Evolutionary conservation across 2,113 vertebrate species (phyloP), one percentile per base, ranked within the genome.

Genomic region (Vireo altiloquus): DNA sequence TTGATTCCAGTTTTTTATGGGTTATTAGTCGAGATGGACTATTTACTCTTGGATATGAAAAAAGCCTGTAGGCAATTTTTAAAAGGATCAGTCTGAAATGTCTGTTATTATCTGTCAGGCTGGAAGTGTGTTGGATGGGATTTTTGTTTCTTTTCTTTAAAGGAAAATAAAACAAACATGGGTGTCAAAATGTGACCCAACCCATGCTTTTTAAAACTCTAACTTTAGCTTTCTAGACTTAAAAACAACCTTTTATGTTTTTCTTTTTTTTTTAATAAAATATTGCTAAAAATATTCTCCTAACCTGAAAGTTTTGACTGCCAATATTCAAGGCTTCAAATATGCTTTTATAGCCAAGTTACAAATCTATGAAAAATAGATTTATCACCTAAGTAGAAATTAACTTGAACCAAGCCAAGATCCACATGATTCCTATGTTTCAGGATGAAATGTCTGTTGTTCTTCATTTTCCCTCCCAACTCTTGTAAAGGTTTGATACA

Each of bases 241-340:
- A 71, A 94, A 95, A 97, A 65, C 82, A 97, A 68, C 70, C 68
- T 82, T 80, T 69, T 78, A 80, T 91, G 72, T 22, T 86, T 92
- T 92, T 79, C 24, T 20, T 19, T 60, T 77, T 52, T 22, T 11
- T 15, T 2, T 82, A 42, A 87, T 79, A 47, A 80, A 86, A 54
- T 96, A 95, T 68, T 95, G 68, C 95, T 97, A 98, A 98, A 98
- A 96, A 96, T 96, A 96, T 71, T 95, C 65, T 94, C 46, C 80
- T 92, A 49, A 53, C 64, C 69, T 68, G 66, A 93, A 95, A 94
- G 61, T 59, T 63, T 69, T 87, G 69, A 60, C 87, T 97, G 97
- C 95, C 96, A 97, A 95, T 71, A 93, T 85, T 96, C 56, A 96
- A 85, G 44, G 81, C 92, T 94, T 95, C 94, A 93, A 92, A 66